Evolutionary conservation across 2,888 invertebrate genomes (phyloP).

Genomic region (Anorthoa munda): DNA sequence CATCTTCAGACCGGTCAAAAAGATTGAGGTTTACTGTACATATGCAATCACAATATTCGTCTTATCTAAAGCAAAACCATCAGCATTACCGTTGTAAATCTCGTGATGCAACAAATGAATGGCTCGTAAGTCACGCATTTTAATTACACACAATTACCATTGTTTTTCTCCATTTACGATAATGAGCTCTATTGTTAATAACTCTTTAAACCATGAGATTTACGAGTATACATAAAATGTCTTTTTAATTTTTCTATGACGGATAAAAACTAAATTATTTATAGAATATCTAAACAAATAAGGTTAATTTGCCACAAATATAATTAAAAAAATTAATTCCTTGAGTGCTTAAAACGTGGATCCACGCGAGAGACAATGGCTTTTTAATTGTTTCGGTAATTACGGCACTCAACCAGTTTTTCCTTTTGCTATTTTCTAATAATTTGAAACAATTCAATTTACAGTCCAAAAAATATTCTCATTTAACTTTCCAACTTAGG

Average conservation of each 20-base stretch:
- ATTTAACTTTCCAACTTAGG: too few relatives aligned
- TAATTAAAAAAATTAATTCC: too few relatives aligned
- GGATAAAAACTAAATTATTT: not conserved
- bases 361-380: too few relatives aligned
- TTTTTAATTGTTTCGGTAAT: too few relatives aligned
- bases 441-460: too few relatives aligned
- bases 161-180: conserved; percentile 52
- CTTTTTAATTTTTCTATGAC: not conserved
- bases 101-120: conserved; percentile 32
- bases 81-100: conserved; percentile 25
- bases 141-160: conserved; percentile 62
- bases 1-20: too few relatives aligned
- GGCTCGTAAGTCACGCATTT: conserved; percentile 56
- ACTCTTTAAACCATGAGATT: conserved; percentile 22
- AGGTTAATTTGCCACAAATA: too few relatives aligned
- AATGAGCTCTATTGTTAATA: conserved; percentile 50
- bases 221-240: not conserved
- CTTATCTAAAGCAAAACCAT: conserved; percentile 21
- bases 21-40: not conserved
- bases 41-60: conserved; percentile 14
- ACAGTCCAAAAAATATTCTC: too few relatives aligned
- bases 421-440: too few relatives aligned
- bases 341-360: too few relatives aligned
- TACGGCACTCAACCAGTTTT: too few relatives aligned
- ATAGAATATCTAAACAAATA: too few relatives aligned